A percentile compares a stretch with the other conserved stretches of the same genome.
Conservation (phyloP, 2,797 vertebrate species). For the Siniperca undulata region DNA sequence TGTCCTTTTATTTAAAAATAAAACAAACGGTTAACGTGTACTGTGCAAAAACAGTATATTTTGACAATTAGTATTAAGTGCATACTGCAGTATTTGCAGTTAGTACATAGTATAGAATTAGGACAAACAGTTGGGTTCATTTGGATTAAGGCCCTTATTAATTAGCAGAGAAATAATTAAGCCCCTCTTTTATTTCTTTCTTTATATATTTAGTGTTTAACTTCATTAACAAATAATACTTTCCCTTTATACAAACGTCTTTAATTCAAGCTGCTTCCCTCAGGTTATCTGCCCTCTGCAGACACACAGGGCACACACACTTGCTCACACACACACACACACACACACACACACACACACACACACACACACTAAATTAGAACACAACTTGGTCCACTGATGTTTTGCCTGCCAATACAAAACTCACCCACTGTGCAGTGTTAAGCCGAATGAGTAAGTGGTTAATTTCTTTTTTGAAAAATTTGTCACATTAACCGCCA, state of each 20-base stretch:
- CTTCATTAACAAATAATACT: slow-evolving; percentile 6
- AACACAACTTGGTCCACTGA: neutral
- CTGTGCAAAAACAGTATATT: too few relatives aligned
- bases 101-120: too few relatives aligned
- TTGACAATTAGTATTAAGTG: too few relatives aligned
- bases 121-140: neutral
- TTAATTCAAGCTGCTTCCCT: slow-evolving; percentile 24
- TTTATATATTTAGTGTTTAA: neutral
- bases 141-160: neutral
- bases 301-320: neutral
- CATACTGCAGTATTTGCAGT: too few relatives aligned
- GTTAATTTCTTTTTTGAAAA: slow-evolving; percentile 30
- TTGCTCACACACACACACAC: neutral
- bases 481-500: slow-evolving; percentile 40
- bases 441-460: neutral
- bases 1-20: too few relatives aligned
- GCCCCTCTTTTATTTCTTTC: neutral
- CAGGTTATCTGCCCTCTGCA: slow-evolving; percentile 42
- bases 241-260: neutral
- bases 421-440: neutral
- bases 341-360: slow-evolving; percentile 3
- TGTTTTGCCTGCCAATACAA: neutral
- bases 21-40: too few relatives aligned
- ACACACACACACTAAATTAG: neutral
- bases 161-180: slow-evolving; percentile 20